Conservation (phyloP, 1,140 invertebrate genomes). For the Kradibia gibbosae region DNA sequence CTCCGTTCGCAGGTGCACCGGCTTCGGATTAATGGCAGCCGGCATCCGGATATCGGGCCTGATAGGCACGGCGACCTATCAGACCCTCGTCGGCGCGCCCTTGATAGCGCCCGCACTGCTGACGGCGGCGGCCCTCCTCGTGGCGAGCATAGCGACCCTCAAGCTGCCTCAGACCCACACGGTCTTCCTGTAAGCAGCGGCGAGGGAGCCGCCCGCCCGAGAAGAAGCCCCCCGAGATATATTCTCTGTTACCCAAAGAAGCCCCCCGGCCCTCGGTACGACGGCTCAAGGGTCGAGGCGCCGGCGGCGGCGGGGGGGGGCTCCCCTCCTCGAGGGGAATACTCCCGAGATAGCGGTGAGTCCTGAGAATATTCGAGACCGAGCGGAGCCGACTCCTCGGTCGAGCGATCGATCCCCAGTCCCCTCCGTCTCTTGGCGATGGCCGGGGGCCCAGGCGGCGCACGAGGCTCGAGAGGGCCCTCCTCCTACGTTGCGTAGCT, state of each 20-base stretch:
- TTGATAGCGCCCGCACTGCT: constrained; percentile 63
- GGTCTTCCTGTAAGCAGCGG: constrained; percentile 62
- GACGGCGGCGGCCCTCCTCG: constrained; percentile 60
- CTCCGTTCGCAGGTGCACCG: constrained; percentile 60
- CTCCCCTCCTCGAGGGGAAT: neutral
- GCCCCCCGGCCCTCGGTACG: neutral
- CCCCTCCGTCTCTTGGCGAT: too few relatives aligned
- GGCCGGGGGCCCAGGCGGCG: too few relatives aligned
- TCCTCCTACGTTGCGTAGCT: too few relatives aligned
- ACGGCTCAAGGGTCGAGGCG: neutral
- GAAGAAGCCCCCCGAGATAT: constrained; percentile 34
- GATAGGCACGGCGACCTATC: constrained; percentile 64
- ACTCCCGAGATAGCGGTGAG: constrained; percentile 4
- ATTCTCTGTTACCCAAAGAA: constrained; percentile 48
- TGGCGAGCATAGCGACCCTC: constrained; percentile 64
- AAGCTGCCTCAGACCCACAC: constrained; percentile 67
- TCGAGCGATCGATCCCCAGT: too few relatives aligned
- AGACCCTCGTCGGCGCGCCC: constrained; percentile 62
- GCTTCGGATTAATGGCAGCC: constrained; percentile 64
- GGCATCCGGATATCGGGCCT: constrained; percentile 63
- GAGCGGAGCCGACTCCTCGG: too few relatives aligned
- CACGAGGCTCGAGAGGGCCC: too few relatives aligned
- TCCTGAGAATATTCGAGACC: neutral
- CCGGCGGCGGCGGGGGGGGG: neutral
- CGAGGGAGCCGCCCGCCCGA: neutral